Percentiles rank a stretch among this genome's conserved stretches.
phyloP scores from a whole-genome alignment of 2,113 vertebrate species.

The Psittacara wagleri region DNA sequence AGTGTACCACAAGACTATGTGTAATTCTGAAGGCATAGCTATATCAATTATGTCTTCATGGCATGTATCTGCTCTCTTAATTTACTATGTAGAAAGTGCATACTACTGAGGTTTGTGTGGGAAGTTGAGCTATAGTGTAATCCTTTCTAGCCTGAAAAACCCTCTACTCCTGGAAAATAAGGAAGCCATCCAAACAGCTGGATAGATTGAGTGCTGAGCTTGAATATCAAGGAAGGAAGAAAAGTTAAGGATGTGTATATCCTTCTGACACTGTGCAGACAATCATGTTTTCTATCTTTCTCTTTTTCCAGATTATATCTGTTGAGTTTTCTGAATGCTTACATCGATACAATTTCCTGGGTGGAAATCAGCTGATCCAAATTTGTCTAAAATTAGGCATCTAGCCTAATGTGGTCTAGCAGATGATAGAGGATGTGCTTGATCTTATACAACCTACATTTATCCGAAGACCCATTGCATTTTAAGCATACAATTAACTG shows the following conservation, averaged over 20 bases:
- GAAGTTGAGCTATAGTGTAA: neutral
- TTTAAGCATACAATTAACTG: neutral
- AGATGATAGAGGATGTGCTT: neutral
- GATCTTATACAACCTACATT: neutral
- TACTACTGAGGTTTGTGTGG: neutral
- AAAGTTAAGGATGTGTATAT: neutral
- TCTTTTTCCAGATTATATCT: neutral
- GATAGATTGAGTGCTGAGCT: neutral
- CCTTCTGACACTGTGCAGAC: neutral
- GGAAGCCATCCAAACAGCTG: neutral
- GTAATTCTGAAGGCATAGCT: neutral
- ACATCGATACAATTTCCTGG: neutral
- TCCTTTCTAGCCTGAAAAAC: neutral
- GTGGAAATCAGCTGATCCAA: neutral
- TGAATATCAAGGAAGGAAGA: neutral
- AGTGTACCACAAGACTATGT: neutral
- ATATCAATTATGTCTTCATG: neutral
- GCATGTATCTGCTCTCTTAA: neutral
- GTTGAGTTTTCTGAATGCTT: neutral
- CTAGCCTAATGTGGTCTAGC: neutral
- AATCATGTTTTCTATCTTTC: neutral
- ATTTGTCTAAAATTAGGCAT: neutral
- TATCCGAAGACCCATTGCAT: neutral
- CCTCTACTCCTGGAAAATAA: neutral
- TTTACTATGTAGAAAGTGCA: neutral